Evolutionary conservation across 2,888 invertebrate species (phyloP), one percentile per base, ranked within the genome.

Genomic region (Cryptocephalus moraei): DNA sequence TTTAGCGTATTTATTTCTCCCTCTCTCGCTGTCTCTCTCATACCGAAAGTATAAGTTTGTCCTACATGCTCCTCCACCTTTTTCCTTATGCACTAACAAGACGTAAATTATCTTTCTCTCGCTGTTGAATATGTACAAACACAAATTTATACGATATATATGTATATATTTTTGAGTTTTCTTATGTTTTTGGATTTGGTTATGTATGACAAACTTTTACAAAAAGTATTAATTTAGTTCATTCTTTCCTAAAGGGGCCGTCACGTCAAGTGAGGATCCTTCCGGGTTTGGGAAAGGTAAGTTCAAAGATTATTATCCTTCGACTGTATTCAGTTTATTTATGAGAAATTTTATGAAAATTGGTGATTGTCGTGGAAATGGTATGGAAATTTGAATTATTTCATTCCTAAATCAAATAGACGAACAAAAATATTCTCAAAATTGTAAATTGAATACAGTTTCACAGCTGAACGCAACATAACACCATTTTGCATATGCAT

Each of bases 201-300:
- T n/a, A 36, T 36, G 36, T 36, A 36, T 4, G 36, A 36, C 36
- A 36, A 36, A 36, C 36, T 36, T 36, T 11, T 36, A 11, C 36
- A n/a, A 22, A 22, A 22, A 22, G 22, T 22, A 22, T 22, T 22
- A 22, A 22, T 22, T 22, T 22, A 36, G n/a, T 12, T 12, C 36
- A 36, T 36, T 36, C 47, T 51, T 51, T 49, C 58, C 55, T 49
- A 49, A 57, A 66, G 67, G 60, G 60, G 54, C 69, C 70, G 51
- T 69, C 71, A 49, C 63, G 69, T 52, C 69, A 71, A 71, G 71
- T 72, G 44, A 67, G 70, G 59, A 64, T 70, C 47, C 62, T 71
- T 38, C 72, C 73, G 49, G 69, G 71, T 50, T 62, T 71, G 50
- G 70, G 70, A 57, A 72, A 71, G 68, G 73, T 72, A 65, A 70